Percentiles rank a stretch among this genome's conserved stretches.
Conservation (phyloP, 2,797 vertebrate species). For the Falco biarmicus region DNA sequence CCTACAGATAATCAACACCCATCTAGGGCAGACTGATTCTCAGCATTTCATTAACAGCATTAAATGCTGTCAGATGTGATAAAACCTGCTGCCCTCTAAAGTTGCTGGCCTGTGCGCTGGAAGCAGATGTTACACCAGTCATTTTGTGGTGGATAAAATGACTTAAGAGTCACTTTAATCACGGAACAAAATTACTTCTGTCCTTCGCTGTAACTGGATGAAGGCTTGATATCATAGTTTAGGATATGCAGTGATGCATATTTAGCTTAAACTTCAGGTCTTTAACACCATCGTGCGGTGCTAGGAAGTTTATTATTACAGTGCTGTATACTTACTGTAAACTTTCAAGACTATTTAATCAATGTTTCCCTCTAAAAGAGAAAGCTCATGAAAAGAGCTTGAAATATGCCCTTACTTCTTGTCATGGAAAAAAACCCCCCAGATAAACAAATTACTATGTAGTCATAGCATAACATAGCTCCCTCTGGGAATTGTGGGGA, state of each 20-base stretch:
- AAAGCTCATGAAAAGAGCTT: background rate
- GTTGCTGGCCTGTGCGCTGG: background rate
- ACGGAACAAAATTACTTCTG: slow-evolving; percentile 27
- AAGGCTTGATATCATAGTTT: background rate
- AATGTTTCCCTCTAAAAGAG: background rate
- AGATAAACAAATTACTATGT: background rate
- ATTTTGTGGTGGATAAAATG: slow-evolving; percentile 17
- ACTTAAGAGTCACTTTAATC: background rate
- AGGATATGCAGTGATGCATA: background rate
- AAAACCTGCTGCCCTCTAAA: background rate
- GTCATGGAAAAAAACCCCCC: background rate
- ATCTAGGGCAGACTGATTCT: background rate
- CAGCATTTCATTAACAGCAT: background rate
- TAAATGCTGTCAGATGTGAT: background rate
- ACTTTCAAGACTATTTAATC: background rate
- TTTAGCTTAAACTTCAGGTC: background rate
- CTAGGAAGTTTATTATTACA: background rate
- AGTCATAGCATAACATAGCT: background rate
- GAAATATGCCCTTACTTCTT: background rate
- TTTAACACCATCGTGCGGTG: background rate
- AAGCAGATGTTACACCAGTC: slow-evolving; percentile 16
- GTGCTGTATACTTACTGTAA: background rate
- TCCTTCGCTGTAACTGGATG: background rate
- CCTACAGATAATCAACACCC: background rate
- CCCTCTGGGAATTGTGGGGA: background rate